Conservation (phyloP, 1,140 invertebrate species). For the Bombus terrestris region DNA sequence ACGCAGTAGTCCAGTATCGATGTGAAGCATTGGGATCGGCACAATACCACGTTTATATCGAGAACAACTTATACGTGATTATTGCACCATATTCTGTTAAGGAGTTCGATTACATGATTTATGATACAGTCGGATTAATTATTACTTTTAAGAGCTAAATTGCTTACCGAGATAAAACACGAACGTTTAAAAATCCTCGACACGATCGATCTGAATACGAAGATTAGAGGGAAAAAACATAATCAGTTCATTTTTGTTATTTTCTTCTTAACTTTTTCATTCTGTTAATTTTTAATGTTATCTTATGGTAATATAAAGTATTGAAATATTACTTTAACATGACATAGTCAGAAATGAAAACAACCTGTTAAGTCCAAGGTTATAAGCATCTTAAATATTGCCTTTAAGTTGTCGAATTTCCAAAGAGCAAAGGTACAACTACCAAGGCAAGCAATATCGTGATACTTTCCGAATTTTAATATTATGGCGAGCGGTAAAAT, state of each 20-base stretch:
- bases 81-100: neutral
- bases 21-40: no score
- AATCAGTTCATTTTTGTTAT: no score
- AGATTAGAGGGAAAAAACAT: neutral
- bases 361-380: neutral
- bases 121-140: neutral
- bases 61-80: slow-evolving; percentile 1
- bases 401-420: no score
- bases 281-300: no score
- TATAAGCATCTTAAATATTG: no score
- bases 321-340: neutral
- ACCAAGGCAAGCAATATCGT: no score
- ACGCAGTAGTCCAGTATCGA: neutral
- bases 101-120: neutral
- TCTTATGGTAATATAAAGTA: no score
- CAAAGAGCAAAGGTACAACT: no score
- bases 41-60: neutral
- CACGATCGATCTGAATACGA: neutral
- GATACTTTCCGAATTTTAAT: no score
- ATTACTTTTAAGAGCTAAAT: neutral
- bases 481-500: no score
- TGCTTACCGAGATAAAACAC: neutral
- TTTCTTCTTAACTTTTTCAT: no score
- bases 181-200: neutral
- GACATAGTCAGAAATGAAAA: neutral